These are phyloP conservation scores for Saguinus midas DNA, from an alignment of 2,113 vertebrate species.

Conservation along the genomic window DNA sequence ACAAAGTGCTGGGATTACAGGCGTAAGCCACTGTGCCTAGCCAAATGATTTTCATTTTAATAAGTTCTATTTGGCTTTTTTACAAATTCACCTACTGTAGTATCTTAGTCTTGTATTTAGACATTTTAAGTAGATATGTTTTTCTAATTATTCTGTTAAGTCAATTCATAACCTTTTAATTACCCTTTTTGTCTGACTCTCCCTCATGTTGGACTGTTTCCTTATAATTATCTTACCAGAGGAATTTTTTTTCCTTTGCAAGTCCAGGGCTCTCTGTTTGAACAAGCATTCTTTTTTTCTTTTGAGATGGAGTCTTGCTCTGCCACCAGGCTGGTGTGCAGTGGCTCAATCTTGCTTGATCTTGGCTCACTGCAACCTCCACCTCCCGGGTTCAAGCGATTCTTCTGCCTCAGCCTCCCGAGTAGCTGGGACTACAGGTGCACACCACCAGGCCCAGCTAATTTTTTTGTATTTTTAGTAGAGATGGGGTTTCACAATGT, in stretches of 20 bases:
- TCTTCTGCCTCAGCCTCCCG: too few species aligned
- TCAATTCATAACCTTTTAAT: neutral
- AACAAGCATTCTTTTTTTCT: neutral
- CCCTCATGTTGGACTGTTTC: neutral
- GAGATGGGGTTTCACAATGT: too few species aligned
- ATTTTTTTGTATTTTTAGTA: too few species aligned
- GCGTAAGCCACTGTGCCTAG: too few species aligned
- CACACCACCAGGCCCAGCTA: too few species aligned
- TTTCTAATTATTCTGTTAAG: conserved; percentile 7
- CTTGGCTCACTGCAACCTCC: too few species aligned
- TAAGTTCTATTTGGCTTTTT: neutral
- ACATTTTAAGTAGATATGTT: neutral
- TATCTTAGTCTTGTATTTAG: neutral
- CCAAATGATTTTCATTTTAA: neutral
- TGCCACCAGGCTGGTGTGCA: too few species aligned
- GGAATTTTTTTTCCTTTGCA: neutral
- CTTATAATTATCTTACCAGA: neutral
- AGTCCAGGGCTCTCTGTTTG: neutral
- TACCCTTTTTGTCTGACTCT: neutral
- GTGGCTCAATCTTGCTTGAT: too few species aligned
- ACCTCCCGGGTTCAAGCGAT: too few species aligned
- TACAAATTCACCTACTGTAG: neutral
- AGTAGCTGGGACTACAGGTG: too few species aligned
- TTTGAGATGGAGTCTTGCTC: too few species aligned
- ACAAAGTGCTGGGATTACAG: too few species aligned